A percentile compares a stretch with the other conserved stretches of the same genome.
Evolutionary conservation across 1,140 invertebrate genomes (phyloP).

Genomic region (Diabrotica undecimpunctata): DNA sequence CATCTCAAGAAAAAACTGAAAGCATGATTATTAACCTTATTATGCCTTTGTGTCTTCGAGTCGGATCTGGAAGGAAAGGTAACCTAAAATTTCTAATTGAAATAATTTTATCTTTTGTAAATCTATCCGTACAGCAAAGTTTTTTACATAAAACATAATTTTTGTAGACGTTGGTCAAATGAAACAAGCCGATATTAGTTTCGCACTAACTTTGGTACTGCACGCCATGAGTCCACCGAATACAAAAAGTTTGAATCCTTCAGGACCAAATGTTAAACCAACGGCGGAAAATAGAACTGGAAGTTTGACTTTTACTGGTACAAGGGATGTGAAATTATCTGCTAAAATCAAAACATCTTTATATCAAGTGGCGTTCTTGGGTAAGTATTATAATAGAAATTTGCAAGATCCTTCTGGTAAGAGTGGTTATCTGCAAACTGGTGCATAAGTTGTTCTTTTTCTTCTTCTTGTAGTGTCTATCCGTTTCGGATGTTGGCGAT

Average conservation of each 20-base stretch:
- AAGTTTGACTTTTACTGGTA: constrained; percentile 70
- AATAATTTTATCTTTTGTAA: constrained; percentile 3
- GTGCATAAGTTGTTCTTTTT: too few species aligned
- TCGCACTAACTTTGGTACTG: constrained; percentile 84
- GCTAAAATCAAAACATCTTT: constrained; percentile 71
- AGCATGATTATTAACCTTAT: constrained; percentile 94
- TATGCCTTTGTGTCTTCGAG: constrained; percentile 90
- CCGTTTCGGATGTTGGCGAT: too few species aligned
- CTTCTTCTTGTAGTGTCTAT: too few species aligned
- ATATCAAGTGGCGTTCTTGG: constrained; percentile 84
- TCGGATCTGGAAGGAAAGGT: constrained; percentile 83
- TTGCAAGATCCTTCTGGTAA: neutral
- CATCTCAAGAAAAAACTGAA: constrained; percentile 88
- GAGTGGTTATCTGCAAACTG: too few species aligned
- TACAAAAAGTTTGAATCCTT: constrained; percentile 58
- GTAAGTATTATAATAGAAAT: constrained; percentile 46
- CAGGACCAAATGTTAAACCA: constrained; percentile 62
- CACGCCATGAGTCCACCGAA: constrained; percentile 80
- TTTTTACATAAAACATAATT: neutral
- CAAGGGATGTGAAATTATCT: constrained; percentile 68
- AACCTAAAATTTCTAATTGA: constrained; percentile 1
- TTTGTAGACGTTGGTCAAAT: constrained; percentile 81
- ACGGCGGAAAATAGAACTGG: constrained; percentile 67
- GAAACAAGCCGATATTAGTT: constrained; percentile 84
- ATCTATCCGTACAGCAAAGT: neutral